Evolutionary conservation across 2,113 vertebrate genomes (phyloP).

Genomic region (Saccopteryx bilineata): DNA sequence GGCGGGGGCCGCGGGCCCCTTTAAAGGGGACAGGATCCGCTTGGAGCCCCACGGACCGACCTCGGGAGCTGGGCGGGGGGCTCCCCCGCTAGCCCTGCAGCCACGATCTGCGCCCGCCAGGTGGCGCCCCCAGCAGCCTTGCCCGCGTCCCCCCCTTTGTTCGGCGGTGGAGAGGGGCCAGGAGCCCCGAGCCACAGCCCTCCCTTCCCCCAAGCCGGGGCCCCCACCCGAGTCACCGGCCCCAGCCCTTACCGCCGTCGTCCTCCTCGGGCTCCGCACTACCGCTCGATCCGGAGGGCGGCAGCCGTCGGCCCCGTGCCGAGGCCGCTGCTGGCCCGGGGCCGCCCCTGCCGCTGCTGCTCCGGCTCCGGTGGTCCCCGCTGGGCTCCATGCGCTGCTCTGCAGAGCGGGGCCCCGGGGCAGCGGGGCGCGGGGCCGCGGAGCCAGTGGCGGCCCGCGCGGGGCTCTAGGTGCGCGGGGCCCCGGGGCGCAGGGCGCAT

Average conservation of each 20-base stretch:
- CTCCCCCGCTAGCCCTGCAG: constrained; percentile 69
- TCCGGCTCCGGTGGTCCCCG: constrained; percentile 80
- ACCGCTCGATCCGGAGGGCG: constrained; percentile 69
- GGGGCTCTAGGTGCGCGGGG: constrained; percentile 65
- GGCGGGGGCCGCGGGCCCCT: constrained; percentile 46
- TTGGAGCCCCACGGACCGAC: constrained; percentile 36
- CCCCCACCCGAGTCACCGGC: constrained; percentile 81
- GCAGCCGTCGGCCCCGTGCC: constrained; percentile 78
- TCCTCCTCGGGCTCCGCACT: constrained; percentile 77
- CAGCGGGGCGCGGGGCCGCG: constrained; percentile 75
- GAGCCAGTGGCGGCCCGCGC: constrained; percentile 67
- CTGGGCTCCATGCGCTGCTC: constrained; percentile 80
- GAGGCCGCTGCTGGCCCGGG: constrained; percentile 79
- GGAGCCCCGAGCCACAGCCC: constrained; percentile 73
- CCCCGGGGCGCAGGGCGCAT: constrained; percentile 74
- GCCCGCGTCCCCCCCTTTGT: constrained; percentile 89
- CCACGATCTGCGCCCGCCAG: constrained; percentile 78
- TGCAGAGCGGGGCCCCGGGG: constrained; percentile 75
- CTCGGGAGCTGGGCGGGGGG: constrained; percentile 76
- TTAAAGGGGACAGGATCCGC: constrained; percentile 42
- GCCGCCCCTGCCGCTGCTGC: constrained; percentile 79
- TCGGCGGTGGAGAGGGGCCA: constrained; percentile 82
- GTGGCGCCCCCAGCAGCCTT: constrained; percentile 85
- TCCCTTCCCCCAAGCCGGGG: constrained; percentile 77
- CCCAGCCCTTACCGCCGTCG: constrained; percentile 79